Evolutionary conservation across 2,113 vertebrate species (phyloP).

Genomic region (Sigmodon hispidus): DNA sequence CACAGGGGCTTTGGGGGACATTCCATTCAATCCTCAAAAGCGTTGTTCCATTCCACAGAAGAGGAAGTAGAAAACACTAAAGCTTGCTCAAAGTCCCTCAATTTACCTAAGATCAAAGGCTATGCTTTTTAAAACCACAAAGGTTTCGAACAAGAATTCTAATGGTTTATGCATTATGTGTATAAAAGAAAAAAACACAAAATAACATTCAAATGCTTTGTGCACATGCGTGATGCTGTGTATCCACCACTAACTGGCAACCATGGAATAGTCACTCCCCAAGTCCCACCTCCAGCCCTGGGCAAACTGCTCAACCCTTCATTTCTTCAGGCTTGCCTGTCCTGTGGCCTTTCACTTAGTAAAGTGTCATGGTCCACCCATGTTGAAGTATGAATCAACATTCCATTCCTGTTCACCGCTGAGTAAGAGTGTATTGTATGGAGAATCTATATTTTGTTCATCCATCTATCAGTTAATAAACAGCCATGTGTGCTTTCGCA

Average conservation of each 20-base stretch:
- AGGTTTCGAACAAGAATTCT: not conserved
- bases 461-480: not conserved
- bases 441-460: not conserved
- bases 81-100: not conserved
- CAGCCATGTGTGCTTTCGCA: not conserved
- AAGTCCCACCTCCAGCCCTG: not conserved
- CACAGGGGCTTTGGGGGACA: not conserved
- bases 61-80: not conserved
- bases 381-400: not conserved
- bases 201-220: not conserved
- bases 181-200: not conserved
- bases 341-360: not conserved
- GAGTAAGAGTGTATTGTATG: not conserved
- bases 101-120: not conserved
- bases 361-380: not conserved
- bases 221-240: not conserved
- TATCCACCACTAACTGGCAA: not conserved
- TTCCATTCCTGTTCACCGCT: not conserved
- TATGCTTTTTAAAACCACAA: not conserved
- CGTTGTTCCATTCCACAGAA: not conserved
- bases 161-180: not conserved
- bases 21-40: not conserved
- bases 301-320: not conserved
- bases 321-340: not conserved
- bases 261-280: not conserved